Evolutionary conservation across 2,797 vertebrate genomes (phyloP).

Genomic region (Phaenicophaeus curvirostris): DNA sequence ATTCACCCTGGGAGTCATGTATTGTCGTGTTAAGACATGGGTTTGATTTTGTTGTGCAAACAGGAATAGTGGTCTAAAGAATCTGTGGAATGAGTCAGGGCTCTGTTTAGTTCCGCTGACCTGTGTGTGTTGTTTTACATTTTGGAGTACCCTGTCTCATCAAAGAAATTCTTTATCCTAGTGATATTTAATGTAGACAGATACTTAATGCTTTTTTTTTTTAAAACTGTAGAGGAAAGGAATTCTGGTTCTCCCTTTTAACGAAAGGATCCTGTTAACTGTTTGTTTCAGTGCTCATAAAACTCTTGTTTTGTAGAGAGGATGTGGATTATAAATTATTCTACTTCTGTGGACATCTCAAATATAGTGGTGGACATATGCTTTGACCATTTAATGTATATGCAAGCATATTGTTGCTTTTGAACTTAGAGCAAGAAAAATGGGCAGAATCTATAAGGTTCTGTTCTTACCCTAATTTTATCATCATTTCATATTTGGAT

Average conservation of each 20-base stretch:
- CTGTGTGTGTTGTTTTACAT: background rate
- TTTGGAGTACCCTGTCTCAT: background rate
- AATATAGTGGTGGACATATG: background rate
- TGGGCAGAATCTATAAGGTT: background rate
- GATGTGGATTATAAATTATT: background rate
- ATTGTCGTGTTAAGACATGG: background rate
- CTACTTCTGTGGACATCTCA: background rate
- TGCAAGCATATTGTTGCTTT: background rate
- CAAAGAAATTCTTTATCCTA: background rate
- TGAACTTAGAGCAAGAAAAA: background rate
- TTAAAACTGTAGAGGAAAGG: background rate
- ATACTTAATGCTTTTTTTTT: background rate
- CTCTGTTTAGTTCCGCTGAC: background rate
- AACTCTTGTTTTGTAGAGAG: background rate
- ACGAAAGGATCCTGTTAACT: background rate
- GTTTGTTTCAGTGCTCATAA: background rate
- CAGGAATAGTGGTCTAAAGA: background rate
- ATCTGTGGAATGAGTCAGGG: background rate
- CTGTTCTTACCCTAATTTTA: background rate
- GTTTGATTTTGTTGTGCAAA: background rate
- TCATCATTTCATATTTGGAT: background rate
- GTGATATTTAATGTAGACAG: background rate
- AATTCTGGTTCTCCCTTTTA: background rate
- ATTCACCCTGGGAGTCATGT: rapidly evolving
- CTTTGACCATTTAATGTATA: background rate